A percentile compares a stretch with the other conserved stretches of the same genome.
Conservation (phyloP, 2,888 invertebrate genomes). For the Lepidonotus clava region DNA sequence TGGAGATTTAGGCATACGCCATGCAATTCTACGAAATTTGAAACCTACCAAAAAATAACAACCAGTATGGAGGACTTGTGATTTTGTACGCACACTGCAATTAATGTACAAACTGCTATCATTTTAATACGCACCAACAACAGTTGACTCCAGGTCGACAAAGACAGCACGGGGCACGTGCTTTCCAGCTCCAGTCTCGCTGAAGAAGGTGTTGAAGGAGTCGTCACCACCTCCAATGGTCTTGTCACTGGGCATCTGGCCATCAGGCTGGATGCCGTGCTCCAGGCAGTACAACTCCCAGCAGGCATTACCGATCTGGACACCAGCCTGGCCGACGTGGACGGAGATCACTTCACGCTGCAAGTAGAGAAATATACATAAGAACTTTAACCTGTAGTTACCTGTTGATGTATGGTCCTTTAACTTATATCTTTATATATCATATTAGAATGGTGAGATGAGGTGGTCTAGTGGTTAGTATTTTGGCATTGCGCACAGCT, state of each 20-base stretch:
- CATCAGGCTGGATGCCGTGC: conserved; percentile 42
- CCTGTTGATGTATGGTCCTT: too few species aligned
- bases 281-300: conserved; percentile 47
- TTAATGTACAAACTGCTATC: neutral
- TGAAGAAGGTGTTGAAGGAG: conserved; percentile 50
- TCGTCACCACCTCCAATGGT: conserved; percentile 77
- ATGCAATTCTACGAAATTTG: neutral
- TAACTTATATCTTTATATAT: too few species aligned
- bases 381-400: too few species aligned
- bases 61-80: neutral
- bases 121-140: conserved; percentile 83
- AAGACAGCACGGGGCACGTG: conserved; percentile 96
- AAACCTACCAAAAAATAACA: neutral
- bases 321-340: conserved; percentile 45
- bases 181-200: conserved; percentile 82
- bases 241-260: conserved; percentile 36
- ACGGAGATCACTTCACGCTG: conserved; percentile 30
- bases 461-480: too few species aligned
- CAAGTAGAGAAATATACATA: too few species aligned
- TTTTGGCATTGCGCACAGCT: too few species aligned
- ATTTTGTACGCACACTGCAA: neutral
- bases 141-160: conserved; percentile 97
- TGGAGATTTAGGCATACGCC: neutral
- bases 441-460: too few species aligned
- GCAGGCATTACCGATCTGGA: conserved; percentile 47